Conservation (phyloP, 1,140 invertebrate species). For the Drosophila kikkawai region DNA sequence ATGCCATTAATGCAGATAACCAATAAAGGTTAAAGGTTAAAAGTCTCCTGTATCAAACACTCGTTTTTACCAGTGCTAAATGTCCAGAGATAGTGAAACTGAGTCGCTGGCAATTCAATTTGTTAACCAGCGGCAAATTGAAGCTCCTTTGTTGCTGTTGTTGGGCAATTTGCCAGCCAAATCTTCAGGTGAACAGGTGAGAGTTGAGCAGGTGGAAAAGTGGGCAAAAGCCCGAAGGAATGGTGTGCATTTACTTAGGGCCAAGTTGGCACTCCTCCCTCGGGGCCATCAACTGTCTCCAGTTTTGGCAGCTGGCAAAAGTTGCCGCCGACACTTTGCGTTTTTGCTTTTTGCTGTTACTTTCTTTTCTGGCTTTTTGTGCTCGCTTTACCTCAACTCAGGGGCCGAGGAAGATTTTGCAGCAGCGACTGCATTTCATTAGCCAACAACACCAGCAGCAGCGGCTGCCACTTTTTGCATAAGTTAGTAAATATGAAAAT, state of each 20-base stretch:
- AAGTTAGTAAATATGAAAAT: slow-evolving; percentile 82
- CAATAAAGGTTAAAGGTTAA: no score
- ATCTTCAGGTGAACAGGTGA: slow-evolving; percentile 13
- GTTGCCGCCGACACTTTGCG: slow-evolving; percentile 56
- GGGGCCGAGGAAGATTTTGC: slow-evolving; percentile 14
- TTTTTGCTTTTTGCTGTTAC: slow-evolving; percentile 18
- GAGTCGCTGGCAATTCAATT: slow-evolving; percentile 69
- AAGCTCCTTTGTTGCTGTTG: slow-evolving; percentile 34
- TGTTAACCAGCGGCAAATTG: slow-evolving; percentile 71
- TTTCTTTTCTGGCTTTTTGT: slow-evolving; percentile 5
- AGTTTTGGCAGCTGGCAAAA: slow-evolving; percentile 80
- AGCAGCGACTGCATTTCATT: slow-evolving; percentile 73
- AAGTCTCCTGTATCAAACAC: background rate
- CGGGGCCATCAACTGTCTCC: slow-evolving; percentile 73
- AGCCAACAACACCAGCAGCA: slow-evolving; percentile 58
- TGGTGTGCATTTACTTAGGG: slow-evolving; percentile 64
- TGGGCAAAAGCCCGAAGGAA: slow-evolving; percentile 1
- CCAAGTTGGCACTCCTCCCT: slow-evolving; percentile 55
- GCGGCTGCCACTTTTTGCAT: slow-evolving; percentile 74
- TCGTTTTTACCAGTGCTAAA: slow-evolving; percentile 1
- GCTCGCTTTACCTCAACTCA: background rate
- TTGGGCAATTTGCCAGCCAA: slow-evolving; percentile 63
- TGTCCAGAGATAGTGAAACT: slow-evolving; percentile 18
- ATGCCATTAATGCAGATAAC: no score
- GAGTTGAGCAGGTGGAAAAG: slow-evolving; percentile 11